phyloP scores from a whole-genome alignment of 2,888 invertebrate species.

The Cantharis nigra region DNA sequence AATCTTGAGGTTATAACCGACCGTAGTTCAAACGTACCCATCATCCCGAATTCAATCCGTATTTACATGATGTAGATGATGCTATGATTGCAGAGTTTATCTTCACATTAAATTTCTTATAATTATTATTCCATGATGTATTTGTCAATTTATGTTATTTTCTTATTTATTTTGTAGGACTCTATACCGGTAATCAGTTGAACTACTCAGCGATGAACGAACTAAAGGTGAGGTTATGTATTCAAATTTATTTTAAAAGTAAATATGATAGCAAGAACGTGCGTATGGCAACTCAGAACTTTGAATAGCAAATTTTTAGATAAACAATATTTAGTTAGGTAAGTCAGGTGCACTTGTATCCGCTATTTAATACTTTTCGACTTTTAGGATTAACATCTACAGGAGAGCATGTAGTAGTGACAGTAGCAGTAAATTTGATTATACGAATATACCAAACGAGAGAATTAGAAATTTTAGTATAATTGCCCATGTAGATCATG shows the following conservation, averaged over 20 bases:
- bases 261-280: background rate
- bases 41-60: background rate
- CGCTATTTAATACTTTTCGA: background rate
- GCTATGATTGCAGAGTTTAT: background rate
- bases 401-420: background rate
- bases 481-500: conserved; percentile 99
- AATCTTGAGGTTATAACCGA: background rate
- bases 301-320: background rate
- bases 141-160: background rate
- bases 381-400: background rate
- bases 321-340: background rate
- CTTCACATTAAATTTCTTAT: background rate
- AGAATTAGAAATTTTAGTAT: conserved; percentile 92
- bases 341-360: background rate
- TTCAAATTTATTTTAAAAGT: background rate
- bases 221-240: background rate
- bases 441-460: conserved; percentile 53
- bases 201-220: background rate
- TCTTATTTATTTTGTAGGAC: background rate
- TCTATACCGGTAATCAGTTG: background rate
- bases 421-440: background rate
- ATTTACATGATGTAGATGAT: background rate
- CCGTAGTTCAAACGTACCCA: background rate
- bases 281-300: background rate
- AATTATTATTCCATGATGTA: background rate